A percentile compares a stretch with the other conserved stretches of the same genome.
phyloP scores from a whole-genome alignment of 1,140 invertebrate genomes.

The Philaenus spumarius region DNA sequence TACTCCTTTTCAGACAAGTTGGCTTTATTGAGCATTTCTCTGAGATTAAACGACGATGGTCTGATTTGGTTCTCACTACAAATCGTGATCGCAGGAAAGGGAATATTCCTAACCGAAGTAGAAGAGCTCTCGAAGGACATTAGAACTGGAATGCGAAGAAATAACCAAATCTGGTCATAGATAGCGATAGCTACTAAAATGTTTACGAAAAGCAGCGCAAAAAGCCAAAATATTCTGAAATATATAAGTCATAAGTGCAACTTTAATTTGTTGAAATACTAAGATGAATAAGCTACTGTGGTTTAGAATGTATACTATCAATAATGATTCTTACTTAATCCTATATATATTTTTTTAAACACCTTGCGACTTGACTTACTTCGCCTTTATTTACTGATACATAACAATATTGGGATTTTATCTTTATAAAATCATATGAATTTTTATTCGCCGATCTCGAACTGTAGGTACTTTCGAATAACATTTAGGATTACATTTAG shows the following conservation, averaged over 20 bases:
- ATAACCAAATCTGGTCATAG: neutral
- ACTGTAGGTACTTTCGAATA: no score
- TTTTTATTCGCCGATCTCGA: no score
- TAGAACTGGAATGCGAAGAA: conserved; percentile 8
- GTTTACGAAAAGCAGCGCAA: conserved; percentile 1
- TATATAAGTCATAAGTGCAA: neutral
- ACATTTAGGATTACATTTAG: no score
- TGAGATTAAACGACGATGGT: conserved; percentile 1
- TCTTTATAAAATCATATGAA: no score
- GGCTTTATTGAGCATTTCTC: neutral
- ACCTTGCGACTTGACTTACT: no score
- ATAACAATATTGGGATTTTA: no score
- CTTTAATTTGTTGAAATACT: no score
- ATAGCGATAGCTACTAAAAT: neutral
- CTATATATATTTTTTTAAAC: no score
- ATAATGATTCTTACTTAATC: no score
- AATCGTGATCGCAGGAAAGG: conserved; percentile 27
- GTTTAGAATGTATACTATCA: no score
- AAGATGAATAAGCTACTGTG: no score
- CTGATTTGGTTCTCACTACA: conserved; percentile 23
- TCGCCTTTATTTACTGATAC: no score
- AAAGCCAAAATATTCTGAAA: conserved; percentile 12
- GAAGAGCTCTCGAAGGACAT: conserved; percentile 2
- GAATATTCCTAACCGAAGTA: conserved; percentile 20
- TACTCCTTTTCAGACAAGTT: conserved; percentile 4